Conservation (phyloP, 2,888 invertebrate genomes). For the Tachystola acroxantha region DNA sequence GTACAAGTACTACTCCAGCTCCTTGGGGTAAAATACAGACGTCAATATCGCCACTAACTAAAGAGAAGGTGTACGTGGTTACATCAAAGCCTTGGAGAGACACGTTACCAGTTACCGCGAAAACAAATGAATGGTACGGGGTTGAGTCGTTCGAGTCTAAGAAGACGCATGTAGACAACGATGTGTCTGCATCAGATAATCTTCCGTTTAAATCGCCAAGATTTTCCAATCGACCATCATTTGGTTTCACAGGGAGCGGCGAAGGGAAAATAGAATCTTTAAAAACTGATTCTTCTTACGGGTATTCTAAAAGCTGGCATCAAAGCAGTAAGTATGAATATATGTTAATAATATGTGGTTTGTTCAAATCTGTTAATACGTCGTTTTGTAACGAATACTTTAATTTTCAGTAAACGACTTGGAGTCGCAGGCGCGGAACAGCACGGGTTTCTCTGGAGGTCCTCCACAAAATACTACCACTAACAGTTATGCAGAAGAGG, state of each 20-base stretch:
- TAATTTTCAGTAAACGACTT: slow-evolving; percentile 77
- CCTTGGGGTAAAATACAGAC: slow-evolving; percentile 84
- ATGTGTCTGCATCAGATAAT: slow-evolving; percentile 37
- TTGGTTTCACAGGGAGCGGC: slow-evolving; percentile 58
- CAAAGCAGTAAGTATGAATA: slow-evolving; percentile 61
- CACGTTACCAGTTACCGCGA: slow-evolving; percentile 22
- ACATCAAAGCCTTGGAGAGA: slow-evolving; percentile 83
- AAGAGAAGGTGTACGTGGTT: slow-evolving; percentile 90
- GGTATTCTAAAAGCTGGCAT: slow-evolving; percentile 64
- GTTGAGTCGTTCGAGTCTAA: slow-evolving; percentile 51
- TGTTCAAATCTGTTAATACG: too few species aligned
- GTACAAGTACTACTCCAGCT: slow-evolving; percentile 58
- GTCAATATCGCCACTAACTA: slow-evolving; percentile 85
- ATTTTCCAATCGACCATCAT: slow-evolving; percentile 77
- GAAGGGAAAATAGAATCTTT: slow-evolving; percentile 35
- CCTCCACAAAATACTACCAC: slow-evolving; percentile 41
- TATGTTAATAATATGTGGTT: too few species aligned
- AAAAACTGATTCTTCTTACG: slow-evolving; percentile 54
- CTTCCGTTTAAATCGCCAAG: slow-evolving; percentile 69
- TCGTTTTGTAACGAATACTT: neutral
- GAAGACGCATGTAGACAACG: slow-evolving; percentile 38
- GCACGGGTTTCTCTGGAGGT: slow-evolving; percentile 60
- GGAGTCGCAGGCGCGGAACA: slow-evolving; percentile 54
- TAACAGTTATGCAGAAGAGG: slow-evolving; percentile 6
- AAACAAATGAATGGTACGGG: slow-evolving; percentile 46